phyloP scores from a whole-genome alignment of 2,888 invertebrate species.

The Cordilura impudica region DNA sequence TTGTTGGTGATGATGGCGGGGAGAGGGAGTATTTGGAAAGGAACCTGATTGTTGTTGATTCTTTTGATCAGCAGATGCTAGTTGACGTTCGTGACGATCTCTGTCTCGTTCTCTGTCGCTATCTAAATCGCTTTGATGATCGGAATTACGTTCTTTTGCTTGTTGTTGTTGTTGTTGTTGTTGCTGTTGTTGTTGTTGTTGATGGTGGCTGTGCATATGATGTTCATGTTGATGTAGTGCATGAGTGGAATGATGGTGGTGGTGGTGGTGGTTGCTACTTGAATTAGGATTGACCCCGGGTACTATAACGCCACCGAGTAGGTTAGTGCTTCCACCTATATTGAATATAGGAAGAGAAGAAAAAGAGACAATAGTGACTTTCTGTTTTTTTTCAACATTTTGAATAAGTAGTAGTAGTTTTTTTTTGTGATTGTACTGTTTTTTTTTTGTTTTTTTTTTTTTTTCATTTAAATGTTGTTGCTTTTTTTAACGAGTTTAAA shows the following conservation, averaged over 20 bases:
- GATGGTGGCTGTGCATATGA: constrained; percentile 70
- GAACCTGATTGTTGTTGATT: constrained; percentile 65
- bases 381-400: constrained; percentile 69
- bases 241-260: constrained; percentile 71
- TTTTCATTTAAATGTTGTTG: constrained; percentile 48
- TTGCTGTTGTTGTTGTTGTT: constrained; percentile 67
- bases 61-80: constrained; percentile 62
- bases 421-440: constrained; percentile 62
- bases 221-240: constrained; percentile 68
- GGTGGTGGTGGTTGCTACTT: constrained; percentile 74
- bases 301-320: constrained; percentile 78
- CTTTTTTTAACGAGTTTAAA: constrained; percentile 29
- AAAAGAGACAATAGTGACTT: constrained; percentile 80
- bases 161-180: constrained; percentile 54
- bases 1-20: constrained; percentile 56
- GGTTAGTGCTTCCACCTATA: constrained; percentile 78
- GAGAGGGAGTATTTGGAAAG: constrained; percentile 63
- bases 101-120: constrained; percentile 56
- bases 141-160: constrained; percentile 65
- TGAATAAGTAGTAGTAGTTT: constrained; percentile 64
- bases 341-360: constrained; percentile 78
- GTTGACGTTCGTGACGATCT: constrained; percentile 66
- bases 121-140: constrained; percentile 34
- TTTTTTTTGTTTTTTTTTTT: constrained; percentile 58
- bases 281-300: constrained; percentile 76